Conservation (phyloP, 1,140 invertebrate genomes). For the Lordiphosa collinella region DNA sequence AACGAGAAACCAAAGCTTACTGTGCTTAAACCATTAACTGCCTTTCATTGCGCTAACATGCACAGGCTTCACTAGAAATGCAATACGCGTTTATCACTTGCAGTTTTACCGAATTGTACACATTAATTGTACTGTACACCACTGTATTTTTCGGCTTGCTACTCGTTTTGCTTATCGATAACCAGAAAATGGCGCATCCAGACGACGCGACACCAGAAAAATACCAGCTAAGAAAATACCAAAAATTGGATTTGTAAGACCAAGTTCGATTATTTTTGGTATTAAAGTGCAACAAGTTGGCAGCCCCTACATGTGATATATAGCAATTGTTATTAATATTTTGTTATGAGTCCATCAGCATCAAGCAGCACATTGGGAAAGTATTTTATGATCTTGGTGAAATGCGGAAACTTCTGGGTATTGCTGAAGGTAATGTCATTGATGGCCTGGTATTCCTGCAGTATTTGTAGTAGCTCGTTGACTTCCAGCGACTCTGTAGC, state of each 20-base stretch:
- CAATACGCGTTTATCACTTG: conserved; percentile 15
- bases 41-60: conserved; percentile 45
- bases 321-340: not conserved
- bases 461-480: conserved; percentile 13
- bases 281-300: conserved; percentile 1
- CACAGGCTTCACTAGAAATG: conserved; percentile 12
- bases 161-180: conserved; percentile 13
- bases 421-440: conserved; percentile 37
- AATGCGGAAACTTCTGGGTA: conserved; percentile 28
- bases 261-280: not conserved
- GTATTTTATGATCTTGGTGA: conserved; percentile 39
- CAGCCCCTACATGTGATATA: not conserved
- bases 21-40: conserved; percentile 44
- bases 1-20: conserved; percentile 46
- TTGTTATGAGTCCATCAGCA: conserved; percentile 25
- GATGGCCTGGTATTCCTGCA: conserved; percentile 34
- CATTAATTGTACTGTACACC: not conserved
- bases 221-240: not conserved
- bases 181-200: conserved; percentile 66
- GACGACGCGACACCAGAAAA: conserved; percentile 11
- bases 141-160: conserved; percentile 54
- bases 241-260: too few species aligned
- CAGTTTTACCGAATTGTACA: conserved; percentile 34
- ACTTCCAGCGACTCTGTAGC: conserved; percentile 1
- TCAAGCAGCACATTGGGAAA: conserved; percentile 38